Evolutionary conservation across 2,888 invertebrate genomes (phyloP).

Genomic region (Agrotis clavis): DNA sequence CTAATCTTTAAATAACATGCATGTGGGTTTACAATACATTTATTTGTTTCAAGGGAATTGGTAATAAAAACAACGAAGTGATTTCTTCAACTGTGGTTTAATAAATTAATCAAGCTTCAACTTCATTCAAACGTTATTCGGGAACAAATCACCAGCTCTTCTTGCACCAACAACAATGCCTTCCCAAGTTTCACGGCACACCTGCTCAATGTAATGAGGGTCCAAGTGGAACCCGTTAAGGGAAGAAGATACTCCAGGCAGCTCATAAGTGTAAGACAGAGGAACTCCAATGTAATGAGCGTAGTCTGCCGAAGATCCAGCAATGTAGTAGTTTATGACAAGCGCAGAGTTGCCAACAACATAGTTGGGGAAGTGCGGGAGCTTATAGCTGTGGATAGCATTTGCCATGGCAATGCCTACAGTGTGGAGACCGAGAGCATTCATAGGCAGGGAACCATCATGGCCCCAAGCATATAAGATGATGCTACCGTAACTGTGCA

Average conservation of each 20-base stretch:
- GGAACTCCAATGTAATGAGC: conserved; percentile 91
- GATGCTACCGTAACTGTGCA: conserved; percentile 95
- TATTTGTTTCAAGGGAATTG: no score
- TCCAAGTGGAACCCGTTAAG: conserved; percentile 90
- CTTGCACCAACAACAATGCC: conserved; percentile 89
- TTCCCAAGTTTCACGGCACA: conserved; percentile 92
- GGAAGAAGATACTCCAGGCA: conserved; percentile 90
- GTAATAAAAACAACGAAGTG: not conserved
- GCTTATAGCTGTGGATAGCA: conserved; percentile 78
- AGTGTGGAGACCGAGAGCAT: conserved; percentile 84
- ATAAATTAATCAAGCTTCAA: conserved; percentile 6
- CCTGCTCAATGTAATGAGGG: conserved; percentile 89
- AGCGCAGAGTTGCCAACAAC: conserved; percentile 89
- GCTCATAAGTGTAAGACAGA: conserved; percentile 92
- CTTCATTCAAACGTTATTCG: not conserved
- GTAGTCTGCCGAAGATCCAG: conserved; percentile 93
- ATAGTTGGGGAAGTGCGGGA: conserved; percentile 83
- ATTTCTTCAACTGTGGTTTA: not conserved
- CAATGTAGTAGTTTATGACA: conserved; percentile 89
- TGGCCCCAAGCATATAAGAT: conserved; percentile 94
- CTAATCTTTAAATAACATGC: no score
- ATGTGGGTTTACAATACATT: not conserved
- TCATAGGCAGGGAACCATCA: conserved; percentile 86
- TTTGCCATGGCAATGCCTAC: conserved; percentile 83
- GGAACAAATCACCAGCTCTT: conserved; percentile 74